Evolutionary conservation across 1,140 invertebrate genomes (phyloP), one percentile per base, ranked within the genome.

Genomic region (Mercenaria mercenaria): DNA sequence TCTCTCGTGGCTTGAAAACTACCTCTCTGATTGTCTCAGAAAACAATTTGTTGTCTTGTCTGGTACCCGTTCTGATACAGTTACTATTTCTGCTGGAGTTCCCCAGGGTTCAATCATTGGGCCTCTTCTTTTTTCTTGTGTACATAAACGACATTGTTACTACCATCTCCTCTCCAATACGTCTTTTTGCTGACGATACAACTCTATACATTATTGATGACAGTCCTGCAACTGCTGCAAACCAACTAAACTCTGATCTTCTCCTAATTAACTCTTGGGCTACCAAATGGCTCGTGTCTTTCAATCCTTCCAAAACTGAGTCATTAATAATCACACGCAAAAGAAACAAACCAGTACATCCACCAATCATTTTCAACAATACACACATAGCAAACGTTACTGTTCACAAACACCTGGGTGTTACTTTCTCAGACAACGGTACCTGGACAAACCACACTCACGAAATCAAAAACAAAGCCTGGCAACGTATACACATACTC

Each of bases 321-420:
- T 64, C 61, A 64, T 26, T 64, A 32, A 64, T 10, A 47, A 8
- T 47, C 8, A 47, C 43, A 47, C 43, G 43, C 43, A 47, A 47
- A 47, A 8, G 8, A 47, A 47, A 47, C 43, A 47, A 56, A 56
- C n/a, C 3, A 20, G 20, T 23, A 13, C 52, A 13, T n/a, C 29
- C n/a, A 41, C 43, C 69, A 39, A 34, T 79, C 18, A 2, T 8
- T 37, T 47, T 87, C 34, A 26, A 56, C 26, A 32, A 26, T 26
- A 29, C 29, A 32, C 10, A 41, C 15, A 79, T 87, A 23, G 3
- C 20, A 26, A 4, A 29, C 0, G n/a, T 29, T 47, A 10, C 20
- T 47, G 26, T 29, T 43, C 64, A 76, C 34, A 76, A 74, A 74
- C 84, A 87, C 39, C 56, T 87, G 37, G 85, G 85, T 39, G 23